Conservation (phyloP, 2,888 invertebrate species). For the Drosophila emarginata region DNA sequence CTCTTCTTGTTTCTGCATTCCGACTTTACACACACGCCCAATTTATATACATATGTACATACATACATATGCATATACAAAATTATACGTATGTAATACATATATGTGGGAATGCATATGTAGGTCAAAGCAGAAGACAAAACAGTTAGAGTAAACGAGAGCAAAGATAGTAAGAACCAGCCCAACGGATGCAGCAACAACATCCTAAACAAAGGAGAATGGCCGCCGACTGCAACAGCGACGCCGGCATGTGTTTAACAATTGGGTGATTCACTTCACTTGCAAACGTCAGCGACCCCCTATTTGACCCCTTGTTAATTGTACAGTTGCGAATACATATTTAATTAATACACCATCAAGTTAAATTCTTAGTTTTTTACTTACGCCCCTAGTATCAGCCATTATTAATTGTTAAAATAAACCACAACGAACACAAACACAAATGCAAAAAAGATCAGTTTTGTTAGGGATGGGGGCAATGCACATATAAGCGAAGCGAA, state of each 20-base stretch:
- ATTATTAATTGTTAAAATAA: slow-evolving; percentile 67
- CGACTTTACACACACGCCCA: not conserved
- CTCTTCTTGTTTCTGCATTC: slow-evolving; percentile 24
- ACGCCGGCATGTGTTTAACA: slow-evolving; percentile 26
- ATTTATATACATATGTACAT: slow-evolving; percentile 12
- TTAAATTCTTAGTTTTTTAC: slow-evolving; percentile 34
- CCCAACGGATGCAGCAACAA: not conserved
- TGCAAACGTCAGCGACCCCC: not conserved
- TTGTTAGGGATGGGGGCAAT: not conserved
- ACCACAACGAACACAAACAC: slow-evolving; percentile 52
- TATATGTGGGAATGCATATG: slow-evolving; percentile 34
- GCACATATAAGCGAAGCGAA: not conserved
- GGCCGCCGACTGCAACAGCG: slow-evolving; percentile 9
- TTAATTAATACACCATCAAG: not conserved
- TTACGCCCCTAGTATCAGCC: slow-evolving; percentile 81
- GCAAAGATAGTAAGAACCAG: slow-evolving; percentile 7
- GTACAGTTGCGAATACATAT: not conserved
- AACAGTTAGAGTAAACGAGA: slow-evolving; percentile 13
- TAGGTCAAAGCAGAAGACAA: slow-evolving; percentile 55
- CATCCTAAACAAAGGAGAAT: slow-evolving; percentile 31
- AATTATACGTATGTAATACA: not conserved
- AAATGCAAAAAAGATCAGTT: not conserved
- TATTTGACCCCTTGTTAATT: no score
- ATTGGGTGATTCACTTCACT: slow-evolving; percentile 37
- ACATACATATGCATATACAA: slow-evolving; percentile 11